Conservation (phyloP, 2,888 invertebrate genomes). For the Asteroscopus sphinx region DNA sequence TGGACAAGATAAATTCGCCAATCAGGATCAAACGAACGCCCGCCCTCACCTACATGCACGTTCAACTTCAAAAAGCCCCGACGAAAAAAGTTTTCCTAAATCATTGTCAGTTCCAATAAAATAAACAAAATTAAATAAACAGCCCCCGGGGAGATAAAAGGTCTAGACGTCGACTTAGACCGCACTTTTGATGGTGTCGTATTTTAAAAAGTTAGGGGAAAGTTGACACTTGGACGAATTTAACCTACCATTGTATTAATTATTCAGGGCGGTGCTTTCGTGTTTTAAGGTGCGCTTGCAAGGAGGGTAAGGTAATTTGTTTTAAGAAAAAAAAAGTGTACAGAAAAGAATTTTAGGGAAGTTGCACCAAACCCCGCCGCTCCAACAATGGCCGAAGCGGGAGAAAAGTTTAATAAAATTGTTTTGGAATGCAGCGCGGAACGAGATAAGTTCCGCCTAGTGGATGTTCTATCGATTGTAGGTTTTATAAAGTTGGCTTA, state of each 20-base stretch:
- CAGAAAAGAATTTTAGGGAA: conserved; percentile 83
- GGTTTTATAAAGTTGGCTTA: conserved; percentile 62
- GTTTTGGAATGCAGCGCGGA: conserved; percentile 84
- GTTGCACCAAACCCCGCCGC: conserved; percentile 75
- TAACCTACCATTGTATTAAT: conserved; percentile 90
- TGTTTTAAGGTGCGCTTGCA: conserved; percentile 85
- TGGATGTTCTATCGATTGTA: conserved; percentile 77
- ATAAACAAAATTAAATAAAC: conserved; percentile 88
- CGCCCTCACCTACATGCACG: conserved; percentile 61
- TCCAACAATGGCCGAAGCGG: conserved; percentile 72
- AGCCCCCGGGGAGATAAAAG: conserved; percentile 85
- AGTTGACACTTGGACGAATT: conserved; percentile 89
- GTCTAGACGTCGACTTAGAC: conserved; percentile 84
- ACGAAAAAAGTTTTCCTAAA: conserved; percentile 78
- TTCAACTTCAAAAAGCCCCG: conserved; percentile 66
- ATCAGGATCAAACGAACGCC: conserved; percentile 83
- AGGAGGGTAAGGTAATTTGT: conserved; percentile 85
- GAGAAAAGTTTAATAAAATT: conserved; percentile 86
- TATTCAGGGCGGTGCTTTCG: conserved; percentile 87
- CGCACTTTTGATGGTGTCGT: conserved; percentile 87
- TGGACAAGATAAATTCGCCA: conserved; percentile 82
- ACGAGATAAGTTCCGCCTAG: conserved; percentile 79
- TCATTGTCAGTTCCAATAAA: conserved; percentile 88
- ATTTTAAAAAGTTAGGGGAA: conserved; percentile 87
- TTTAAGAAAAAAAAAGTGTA: conserved; percentile 78